Evolutionary conservation across 2,888 invertebrate species (phyloP), one percentile per base, ranked within the genome.

Genomic region (Eumacrocentrus americanus): DNA sequence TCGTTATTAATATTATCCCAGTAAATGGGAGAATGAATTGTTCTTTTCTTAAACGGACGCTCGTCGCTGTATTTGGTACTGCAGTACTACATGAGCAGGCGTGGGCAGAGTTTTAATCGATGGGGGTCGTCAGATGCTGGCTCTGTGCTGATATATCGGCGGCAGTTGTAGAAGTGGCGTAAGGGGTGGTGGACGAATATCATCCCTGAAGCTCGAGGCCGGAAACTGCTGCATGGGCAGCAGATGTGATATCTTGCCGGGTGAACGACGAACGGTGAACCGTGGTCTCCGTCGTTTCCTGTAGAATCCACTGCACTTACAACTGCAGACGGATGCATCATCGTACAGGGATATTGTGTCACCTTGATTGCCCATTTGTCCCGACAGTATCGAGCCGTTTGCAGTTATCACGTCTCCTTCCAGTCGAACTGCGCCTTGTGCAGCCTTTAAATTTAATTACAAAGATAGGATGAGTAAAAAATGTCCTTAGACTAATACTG

Each of bases 361-460:
- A 56, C 81, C 81, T 67, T 82, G 81, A 67, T 77, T 81, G 48
- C 82, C 80, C 54, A 82, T 74, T 61, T 83, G 82, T 57, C 93
- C 92, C 69, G 94, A 89, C 72, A 94, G 82, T 73, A 95, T 93
- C 69, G 91, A 94, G 61, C 94, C 94, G 76, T 95, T 95, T 44
- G 94, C 93, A 62, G 94, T 95, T 82, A 98, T 98, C 72, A 98
- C 95, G 85, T 98, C 98, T 63, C 98, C 97, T 79, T 98, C 97
- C 64, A 98, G 83, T 62, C 95, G 87, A 18, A 98, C 97, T 59
- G 97, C 95, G 51, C 94, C 95, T 79, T 95, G 93, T 67, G 96
- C 91, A 62, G 97, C 97, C 89, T 95, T 85, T 52, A 80, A 75
- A 62, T 62, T 56, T n/a, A n/a, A n/a, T n/a, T n/a, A n/a, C n/a